Evolutionary conservation across 64 coral and sea anemone genomes (phyloP), one percentile per base, ranked within the genome.

Genomic region (Hydrozoanthus tunicans): DNA sequence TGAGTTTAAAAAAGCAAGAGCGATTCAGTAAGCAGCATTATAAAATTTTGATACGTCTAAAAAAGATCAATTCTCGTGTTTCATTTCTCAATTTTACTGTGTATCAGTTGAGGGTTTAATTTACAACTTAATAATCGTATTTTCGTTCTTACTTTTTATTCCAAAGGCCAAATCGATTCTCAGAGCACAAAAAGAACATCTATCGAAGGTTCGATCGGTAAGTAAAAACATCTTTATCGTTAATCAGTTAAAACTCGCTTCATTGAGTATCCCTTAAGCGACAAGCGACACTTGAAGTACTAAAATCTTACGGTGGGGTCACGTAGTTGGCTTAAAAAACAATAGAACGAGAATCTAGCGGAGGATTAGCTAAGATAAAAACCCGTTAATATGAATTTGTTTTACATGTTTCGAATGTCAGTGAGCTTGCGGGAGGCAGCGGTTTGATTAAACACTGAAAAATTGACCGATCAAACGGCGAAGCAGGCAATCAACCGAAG

Each of bases 131-230:
- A 74, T 74, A 32, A 43, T 10, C 26, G 27, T 32, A 11, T 10
- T 51, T 51, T 51, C 26, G 71, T 61, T 6, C 3, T n/a, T 81
- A 26, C 12, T 81, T 52, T 59, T 9, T 32, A 59, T 62, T 62
- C 14, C 56, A 81, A 55, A 81, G 79, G 79, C 79, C 24, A 81
- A 81, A 62, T 81, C 79, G n/a, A 56, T 81, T 59, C 56, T 81
- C 20, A 61, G 79, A 24, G n/a, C 78, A 58, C 78, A 80, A 14
- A 80, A 80, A 61, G 79, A 17, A 24, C 68, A 71, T 8, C 26
- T 71, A 71, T 71, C 54, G 56, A 79, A 81, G 58, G 24, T 25
- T 62, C 24, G 56, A 81, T 59, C 79, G 79, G 79, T 81, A 81
- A 81, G 79, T 81, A 6, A 81, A 81, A 58, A 25, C 11, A 62